Conservation (phyloP, 2,888 invertebrate species). For the Acrobasis repandana region DNA sequence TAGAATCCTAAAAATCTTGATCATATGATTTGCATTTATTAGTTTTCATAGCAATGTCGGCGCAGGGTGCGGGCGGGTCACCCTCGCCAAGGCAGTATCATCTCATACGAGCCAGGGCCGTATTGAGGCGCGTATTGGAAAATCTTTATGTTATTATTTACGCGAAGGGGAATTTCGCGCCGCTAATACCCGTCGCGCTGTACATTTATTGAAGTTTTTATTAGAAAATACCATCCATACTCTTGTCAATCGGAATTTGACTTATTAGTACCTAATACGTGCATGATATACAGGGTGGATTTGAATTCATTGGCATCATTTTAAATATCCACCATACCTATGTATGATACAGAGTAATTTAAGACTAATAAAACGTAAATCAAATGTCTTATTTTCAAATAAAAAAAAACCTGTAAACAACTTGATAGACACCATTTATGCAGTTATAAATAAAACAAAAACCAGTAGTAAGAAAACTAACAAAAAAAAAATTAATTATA, state of each 20-base stretch:
- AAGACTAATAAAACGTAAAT: too few relatives aligned
- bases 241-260: slow-evolving; percentile 50
- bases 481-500: too few relatives aligned
- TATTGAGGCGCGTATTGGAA: slow-evolving; percentile 69
- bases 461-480: too few relatives aligned
- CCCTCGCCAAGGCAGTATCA: slow-evolving; percentile 10
- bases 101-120: slow-evolving; percentile 31
- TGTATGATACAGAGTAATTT: too few relatives aligned
- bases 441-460: too few relatives aligned
- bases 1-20: neutral
- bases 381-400: too few relatives aligned
- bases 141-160: slow-evolving; percentile 76
- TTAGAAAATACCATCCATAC: slow-evolving; percentile 66
- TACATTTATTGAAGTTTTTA: slow-evolving; percentile 72
- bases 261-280: slow-evolving; percentile 41
- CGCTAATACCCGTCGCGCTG: slow-evolving; percentile 67
- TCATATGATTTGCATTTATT: slow-evolving; percentile 11
- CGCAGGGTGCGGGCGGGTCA: neutral
- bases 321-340: too few relatives aligned
- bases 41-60: slow-evolving; percentile 14
- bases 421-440: too few relatives aligned
- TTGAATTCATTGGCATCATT: too few relatives aligned
- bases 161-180: slow-evolving; percentile 60
- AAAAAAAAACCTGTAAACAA: too few relatives aligned
- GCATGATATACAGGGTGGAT: slow-evolving; percentile 27